phyloP scores from a whole-genome alignment of 2,888 invertebrate genomes.

The Hylaea fasciaria region DNA sequence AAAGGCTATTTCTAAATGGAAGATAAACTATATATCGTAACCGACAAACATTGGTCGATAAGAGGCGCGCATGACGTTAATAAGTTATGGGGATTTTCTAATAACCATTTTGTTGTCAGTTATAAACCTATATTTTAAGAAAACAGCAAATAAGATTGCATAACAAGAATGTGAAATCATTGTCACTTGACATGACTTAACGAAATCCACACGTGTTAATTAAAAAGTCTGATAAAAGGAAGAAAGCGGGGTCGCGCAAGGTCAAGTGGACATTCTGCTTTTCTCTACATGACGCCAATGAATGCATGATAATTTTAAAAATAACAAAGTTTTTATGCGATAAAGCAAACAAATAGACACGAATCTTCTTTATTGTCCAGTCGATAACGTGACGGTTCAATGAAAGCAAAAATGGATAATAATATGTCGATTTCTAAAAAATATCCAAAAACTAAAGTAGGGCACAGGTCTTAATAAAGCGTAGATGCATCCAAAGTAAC shows the following conservation, averaged over 20 bases:
- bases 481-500: slow-evolving; percentile 38
- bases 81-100: too few relatives aligned
- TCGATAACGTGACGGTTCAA: slow-evolving; percentile 15
- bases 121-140: too few relatives aligned
- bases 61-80: too few relatives aligned
- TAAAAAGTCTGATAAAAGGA: slow-evolving; percentile 43
- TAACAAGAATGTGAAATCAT: slow-evolving; percentile 11
- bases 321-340: slow-evolving; percentile 1
- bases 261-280: slow-evolving; percentile 33
- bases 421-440: slow-evolving; percentile 41
- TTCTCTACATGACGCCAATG: slow-evolving; percentile 29
- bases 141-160: too few relatives aligned
- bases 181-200: neutral
- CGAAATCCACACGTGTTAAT: slow-evolving; percentile 42
- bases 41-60: neutral
- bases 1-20: neutral
- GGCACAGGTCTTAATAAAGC: slow-evolving; percentile 29
- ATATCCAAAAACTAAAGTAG: slow-evolving; percentile 39
- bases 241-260: slow-evolving; percentile 46
- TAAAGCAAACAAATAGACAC: slow-evolving; percentile 1
- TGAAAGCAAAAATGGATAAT: slow-evolving; percentile 23
- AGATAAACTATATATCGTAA: neutral
- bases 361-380: slow-evolving; percentile 13
- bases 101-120: too few relatives aligned
- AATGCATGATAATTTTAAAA: slow-evolving; percentile 21